Evolutionary conservation across 1,140 invertebrate genomes (phyloP).

Genomic region (Venturia canescens): DNA sequence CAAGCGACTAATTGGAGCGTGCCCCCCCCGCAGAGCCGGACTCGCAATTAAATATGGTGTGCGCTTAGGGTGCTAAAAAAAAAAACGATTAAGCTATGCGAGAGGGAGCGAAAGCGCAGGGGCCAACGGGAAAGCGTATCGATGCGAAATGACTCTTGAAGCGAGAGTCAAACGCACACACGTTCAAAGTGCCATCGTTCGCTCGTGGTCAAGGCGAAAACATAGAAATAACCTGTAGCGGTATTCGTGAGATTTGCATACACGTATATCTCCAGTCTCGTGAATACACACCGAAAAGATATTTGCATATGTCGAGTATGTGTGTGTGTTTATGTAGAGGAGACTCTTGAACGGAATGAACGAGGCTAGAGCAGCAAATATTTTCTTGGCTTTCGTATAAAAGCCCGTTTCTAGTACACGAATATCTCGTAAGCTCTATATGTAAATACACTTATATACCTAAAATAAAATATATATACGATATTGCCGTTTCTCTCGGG

Average conservation of each 20-base stretch:
- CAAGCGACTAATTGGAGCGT: conserved; percentile 16
- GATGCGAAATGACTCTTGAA: conserved; percentile 26
- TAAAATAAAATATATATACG: not conserved
- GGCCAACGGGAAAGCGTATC: conserved; percentile 10
- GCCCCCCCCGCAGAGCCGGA: not conserved
- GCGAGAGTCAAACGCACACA: conserved; percentile 18
- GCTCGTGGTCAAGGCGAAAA: conserved; percentile 43
- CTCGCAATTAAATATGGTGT: conserved; percentile 1
- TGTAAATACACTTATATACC: not conserved
- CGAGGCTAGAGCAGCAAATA: conserved; percentile 41
- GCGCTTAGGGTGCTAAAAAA: not conserved
- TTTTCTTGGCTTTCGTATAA: conserved; percentile 32
- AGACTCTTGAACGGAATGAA: conserved; percentile 33
- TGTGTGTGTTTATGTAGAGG: not conserved
- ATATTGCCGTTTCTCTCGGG: not conserved
- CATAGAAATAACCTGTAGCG: conserved; percentile 27
- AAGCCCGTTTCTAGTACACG: conserved; percentile 9
- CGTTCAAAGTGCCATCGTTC: not conserved
- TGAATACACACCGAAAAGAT: not conserved
- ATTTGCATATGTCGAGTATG: not conserved
- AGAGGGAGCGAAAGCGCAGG: not conserved
- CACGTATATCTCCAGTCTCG: not conserved
- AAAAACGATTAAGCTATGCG: conserved; percentile 10
- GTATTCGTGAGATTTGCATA: not conserved
- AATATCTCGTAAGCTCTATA: not conserved